Base-by-base conservation (phyloP, 2,888 invertebrate species). In the Caenorhabditis uteleia region DNA sequence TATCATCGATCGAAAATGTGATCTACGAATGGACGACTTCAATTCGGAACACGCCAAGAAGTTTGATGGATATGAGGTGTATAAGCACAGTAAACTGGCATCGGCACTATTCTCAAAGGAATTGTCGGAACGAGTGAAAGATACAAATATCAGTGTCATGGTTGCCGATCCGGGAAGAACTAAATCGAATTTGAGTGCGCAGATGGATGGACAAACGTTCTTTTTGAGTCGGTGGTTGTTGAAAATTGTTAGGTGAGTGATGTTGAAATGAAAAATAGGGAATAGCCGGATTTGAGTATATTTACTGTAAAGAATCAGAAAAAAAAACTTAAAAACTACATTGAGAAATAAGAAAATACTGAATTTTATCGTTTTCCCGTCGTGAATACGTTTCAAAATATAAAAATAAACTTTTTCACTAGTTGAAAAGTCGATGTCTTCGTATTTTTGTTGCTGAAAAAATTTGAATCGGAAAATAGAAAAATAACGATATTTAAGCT, bases 131-230 rank as follows among this genome's bases (percentile, higher is more conserved):
- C 64, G 78, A 36, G 47, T 82, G 6, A 68, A 69, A 75, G 77
- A 58, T 16, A 67, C 72, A 14, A 78, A 79, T 43, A 51, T 79
- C 23, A 36, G 64, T 14, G 80, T 82, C 2, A 7, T 74, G 7
- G 70, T 80, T 18, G 78, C 81, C 2, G 81, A 82, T 56, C 82
- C 82, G 1, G 81, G 82, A 25, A 47, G 80, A 38, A 76, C 80
- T 1, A 75, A 73, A 38, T 76, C 78, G 20, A 70, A 75, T 50
- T 46, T 82, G 25, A 66, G 66, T 12, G 65, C 70, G 1, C 67
- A 79, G 40, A 64, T 77, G 69, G 72, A 75, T 39, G 65, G 66
- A 10, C 74, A 81, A 40, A 49, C 66, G 16, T 82, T 78, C 72
- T 82, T 82, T 66, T 64, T 82, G 18, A 72, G 70, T 39, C 46